Evolutionary conservation across 2,797 vertebrate species (phyloP).

Genomic region (Aplochiton taeniatus): DNA sequence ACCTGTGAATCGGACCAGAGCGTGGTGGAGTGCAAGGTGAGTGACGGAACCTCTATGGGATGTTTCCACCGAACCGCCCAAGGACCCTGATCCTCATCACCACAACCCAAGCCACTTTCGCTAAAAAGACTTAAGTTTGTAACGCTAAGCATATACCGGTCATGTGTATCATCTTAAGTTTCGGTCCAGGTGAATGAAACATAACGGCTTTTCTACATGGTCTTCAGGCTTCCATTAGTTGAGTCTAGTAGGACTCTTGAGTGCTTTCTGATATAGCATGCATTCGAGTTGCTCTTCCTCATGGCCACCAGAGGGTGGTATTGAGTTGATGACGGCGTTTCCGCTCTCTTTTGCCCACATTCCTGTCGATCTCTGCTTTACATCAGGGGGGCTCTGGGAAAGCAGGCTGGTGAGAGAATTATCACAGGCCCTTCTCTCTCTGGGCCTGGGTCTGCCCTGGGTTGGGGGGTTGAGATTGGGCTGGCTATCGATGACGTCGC

Average conservation of each 20-base stretch:
- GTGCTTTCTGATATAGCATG: too few relatives aligned
- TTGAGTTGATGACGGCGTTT: conserved; percentile 49
- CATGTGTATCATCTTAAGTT: too few relatives aligned
- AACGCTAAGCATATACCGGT: too few relatives aligned
- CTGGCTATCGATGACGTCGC: conserved; percentile 69
- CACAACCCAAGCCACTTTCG: too few relatives aligned
- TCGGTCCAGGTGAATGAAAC: too few relatives aligned
- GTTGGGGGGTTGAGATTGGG: conserved; percentile 36
- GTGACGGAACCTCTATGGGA: conserved; percentile 28
- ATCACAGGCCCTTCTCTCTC: conserved; percentile 56
- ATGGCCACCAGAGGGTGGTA: conserved; percentile 79
- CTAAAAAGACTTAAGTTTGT: too few relatives aligned
- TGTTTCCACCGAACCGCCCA: neutral
- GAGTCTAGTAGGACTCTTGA: too few relatives aligned
- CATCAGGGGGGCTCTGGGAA: conserved; percentile 66
- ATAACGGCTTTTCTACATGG: too few relatives aligned
- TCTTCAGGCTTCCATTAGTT: too few relatives aligned
- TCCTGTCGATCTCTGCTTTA: conserved; percentile 72
- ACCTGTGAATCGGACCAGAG: conserved; percentile 98
- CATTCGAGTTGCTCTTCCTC: neutral
- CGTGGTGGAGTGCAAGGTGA: conserved; percentile 98
- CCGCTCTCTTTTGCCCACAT: conserved; percentile 42
- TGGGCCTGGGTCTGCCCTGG: conserved; percentile 53
- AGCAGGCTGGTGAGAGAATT: conserved; percentile 69
- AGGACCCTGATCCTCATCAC: neutral